These are phyloP conservation scores for Napeogenes sylphis DNA, from an alignment of 2,888 invertebrate species.

Conservation along the genomic window DNA sequence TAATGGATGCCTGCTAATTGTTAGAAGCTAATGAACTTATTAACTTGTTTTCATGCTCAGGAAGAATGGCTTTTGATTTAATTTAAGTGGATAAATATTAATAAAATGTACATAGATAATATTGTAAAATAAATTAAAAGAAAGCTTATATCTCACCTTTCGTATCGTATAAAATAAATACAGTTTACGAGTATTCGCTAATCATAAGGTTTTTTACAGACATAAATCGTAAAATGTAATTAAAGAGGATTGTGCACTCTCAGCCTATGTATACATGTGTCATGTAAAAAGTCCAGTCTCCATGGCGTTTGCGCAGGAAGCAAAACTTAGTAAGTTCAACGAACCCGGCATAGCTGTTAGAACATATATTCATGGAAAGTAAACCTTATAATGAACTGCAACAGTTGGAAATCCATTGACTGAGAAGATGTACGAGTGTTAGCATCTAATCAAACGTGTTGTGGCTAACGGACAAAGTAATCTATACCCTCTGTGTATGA, in stretches of 20 bases:
- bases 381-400: conserved; percentile 29
- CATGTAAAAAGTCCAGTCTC: conserved; percentile 42
- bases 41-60: no score
- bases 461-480: conserved; percentile 31
- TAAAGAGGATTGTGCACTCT: conserved; percentile 35
- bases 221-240: conserved; percentile 39
- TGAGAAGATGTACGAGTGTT: conserved; percentile 35
- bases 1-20: no score
- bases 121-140: no score
- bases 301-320: conserved; percentile 49
- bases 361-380: conserved; percentile 33
- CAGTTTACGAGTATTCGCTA: conserved; percentile 23
- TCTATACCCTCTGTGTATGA: conserved; percentile 27
- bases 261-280: conserved; percentile 30
- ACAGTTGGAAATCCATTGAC: conserved; percentile 27
- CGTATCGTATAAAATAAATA: background rate
- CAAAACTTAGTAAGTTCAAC: conserved; percentile 55
- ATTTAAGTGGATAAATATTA: no score
- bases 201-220: conserved; percentile 34
- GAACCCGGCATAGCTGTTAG: conserved; percentile 56
- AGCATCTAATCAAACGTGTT: conserved; percentile 65
- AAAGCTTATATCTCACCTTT: background rate
- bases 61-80: no score
- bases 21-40: no score
- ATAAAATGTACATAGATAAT: no score